Evolutionary conservation across 2,113 vertebrate species (phyloP), one percentile per base, ranked within the genome.

Genomic region (Seriola aureovittata): DNA sequence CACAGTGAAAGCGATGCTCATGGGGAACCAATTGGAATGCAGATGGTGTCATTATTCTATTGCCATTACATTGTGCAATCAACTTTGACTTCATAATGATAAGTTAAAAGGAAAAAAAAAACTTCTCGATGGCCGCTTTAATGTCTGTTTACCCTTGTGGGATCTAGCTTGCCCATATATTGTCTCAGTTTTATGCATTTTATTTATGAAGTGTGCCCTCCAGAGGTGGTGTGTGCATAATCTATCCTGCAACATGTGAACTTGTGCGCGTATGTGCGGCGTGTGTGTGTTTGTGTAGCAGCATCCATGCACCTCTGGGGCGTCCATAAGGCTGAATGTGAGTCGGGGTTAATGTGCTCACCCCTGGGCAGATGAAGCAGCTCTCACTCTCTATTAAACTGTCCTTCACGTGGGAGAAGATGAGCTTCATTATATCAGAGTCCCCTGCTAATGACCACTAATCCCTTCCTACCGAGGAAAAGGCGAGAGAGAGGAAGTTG

Each of bases 351-450:
- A 92, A 93, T 91, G 85, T 57, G 55, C 78, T 89, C 84, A 75
- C 85, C 75, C 79, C 77, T 78, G 71, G 79, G 82, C 80, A 55
- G 72, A 70, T 1, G 44, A 76, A 62, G 66, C 50, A 70, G 71
- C 77, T 81, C 81, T 87, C 88, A 70, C 66, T 92, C 90, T 86
- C 81, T 85, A 89, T 91, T 91, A 93, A 91, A 84, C 78, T 87
- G 84, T 76, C 91, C 87, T 91, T 89, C 86, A 82, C 76, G 87
- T 83, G 84, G 83, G 85, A 85, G 81, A 80, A 92, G 85, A 92
- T 91, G 88, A 93, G 84, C 71, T 87, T 92, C 87, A 91, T 89
- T 92, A 92, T 91, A 85, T 88, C 63, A 88, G 68, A 75, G 85
- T 91, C 85, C 81, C 82, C 75, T 66, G 82, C 84, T 93, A 93